Conservation (phyloP, 2,797 vertebrate species). For the Sciurus carolinensis region DNA sequence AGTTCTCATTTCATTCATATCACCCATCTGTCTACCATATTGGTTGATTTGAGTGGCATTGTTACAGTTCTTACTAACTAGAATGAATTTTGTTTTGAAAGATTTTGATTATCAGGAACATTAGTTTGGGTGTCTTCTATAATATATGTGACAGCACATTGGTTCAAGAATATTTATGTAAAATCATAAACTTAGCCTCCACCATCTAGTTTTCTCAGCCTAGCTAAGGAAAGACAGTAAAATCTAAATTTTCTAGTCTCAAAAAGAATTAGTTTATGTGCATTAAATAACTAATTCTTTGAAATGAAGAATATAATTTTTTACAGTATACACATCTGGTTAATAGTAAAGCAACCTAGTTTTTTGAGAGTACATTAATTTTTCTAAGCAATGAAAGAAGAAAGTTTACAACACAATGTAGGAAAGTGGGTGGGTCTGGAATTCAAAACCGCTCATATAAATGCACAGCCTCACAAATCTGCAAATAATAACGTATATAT, state of each 20-base stretch:
- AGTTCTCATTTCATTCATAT: neutral
- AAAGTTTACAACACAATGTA: neutral
- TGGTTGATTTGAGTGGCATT: neutral
- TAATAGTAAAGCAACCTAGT: neutral
- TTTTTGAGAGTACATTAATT: slow-evolving; percentile 43
- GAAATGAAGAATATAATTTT: slow-evolving; percentile 34
- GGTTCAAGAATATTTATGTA: neutral
- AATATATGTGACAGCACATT: neutral
- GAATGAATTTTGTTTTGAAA: slow-evolving; percentile 41
- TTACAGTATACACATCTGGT: neutral
- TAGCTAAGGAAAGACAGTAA: neutral
- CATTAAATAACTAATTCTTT: slow-evolving; percentile 31
- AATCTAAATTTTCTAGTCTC: slow-evolving; percentile 42
- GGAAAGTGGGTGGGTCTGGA: neutral
- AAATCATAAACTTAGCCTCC: neutral
- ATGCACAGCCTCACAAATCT: neutral
- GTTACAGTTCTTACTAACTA: neutral
- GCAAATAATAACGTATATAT: slow-evolving; percentile 49
- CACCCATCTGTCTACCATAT: neutral
- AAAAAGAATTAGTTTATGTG: neutral
- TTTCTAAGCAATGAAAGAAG: slow-evolving; percentile 60
- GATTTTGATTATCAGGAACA: neutral
- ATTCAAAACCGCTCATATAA: slow-evolving; percentile 68
- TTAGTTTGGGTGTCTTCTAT: neutral
- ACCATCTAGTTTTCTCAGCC: neutral